Percentiles rank a stretch among this genome's conserved stretches.
Conservation (phyloP, 2,113 vertebrate genomes). For the Tiliqua scincoides region DNA sequence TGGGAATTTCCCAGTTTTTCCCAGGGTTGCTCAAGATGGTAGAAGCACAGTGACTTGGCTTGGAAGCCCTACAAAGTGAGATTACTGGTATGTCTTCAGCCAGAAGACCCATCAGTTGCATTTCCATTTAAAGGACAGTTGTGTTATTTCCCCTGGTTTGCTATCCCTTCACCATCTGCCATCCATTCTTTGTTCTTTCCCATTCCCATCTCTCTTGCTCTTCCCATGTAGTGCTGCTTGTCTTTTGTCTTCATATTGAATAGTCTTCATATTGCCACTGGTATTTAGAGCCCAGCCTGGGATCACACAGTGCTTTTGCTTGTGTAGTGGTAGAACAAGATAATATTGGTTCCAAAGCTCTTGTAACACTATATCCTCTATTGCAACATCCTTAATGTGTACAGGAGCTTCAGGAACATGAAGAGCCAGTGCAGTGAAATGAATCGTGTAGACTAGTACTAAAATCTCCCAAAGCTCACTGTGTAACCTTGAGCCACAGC, state of each 20-base stretch:
- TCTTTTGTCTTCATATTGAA: not conserved
- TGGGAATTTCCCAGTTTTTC: conserved; percentile 32
- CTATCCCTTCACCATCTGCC: too few relatives aligned
- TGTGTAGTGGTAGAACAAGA: not conserved
- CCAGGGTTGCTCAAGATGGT: accelerated
- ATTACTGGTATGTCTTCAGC: conserved; percentile 28
- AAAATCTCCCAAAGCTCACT: not conserved
- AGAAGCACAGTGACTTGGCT: conserved; percentile 36
- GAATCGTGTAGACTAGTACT: too few relatives aligned
- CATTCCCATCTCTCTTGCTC: not conserved
- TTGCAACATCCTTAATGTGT: not conserved
- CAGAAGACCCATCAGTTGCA: not conserved
- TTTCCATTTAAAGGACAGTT: not conserved
- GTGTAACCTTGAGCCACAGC: not conserved
- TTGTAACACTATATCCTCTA: not conserved
- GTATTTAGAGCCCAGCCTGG: not conserved
- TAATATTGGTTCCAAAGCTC: not conserved
- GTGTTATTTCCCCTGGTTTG: not conserved
- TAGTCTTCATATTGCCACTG: not conserved
- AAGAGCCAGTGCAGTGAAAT: too few relatives aligned
- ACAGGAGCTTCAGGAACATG: too few relatives aligned
- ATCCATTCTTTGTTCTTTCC: not conserved
- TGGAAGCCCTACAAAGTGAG: not conserved
- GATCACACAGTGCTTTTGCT: not conserved
- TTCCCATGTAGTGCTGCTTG: not conserved